Conservation (phyloP, 2,113 vertebrate species). For the Pionites leucogaster region DNA sequence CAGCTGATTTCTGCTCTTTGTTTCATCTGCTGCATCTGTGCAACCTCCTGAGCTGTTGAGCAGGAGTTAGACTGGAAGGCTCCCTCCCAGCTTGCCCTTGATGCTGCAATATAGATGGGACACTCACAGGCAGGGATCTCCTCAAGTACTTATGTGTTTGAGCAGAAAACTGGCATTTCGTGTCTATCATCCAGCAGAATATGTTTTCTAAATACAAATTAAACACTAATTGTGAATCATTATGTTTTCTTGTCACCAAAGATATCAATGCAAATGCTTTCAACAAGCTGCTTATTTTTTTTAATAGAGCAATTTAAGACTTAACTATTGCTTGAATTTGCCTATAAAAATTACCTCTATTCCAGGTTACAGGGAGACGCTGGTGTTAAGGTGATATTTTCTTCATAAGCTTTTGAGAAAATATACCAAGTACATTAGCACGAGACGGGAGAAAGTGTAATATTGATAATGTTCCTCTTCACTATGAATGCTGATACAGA, state of each 20-base stretch:
- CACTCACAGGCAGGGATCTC: neutral
- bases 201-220: constrained; percentile 46
- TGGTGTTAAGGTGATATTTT: neutral
- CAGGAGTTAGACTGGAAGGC: neutral
- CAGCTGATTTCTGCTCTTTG: neutral
- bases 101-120: neutral
- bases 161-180: neutral
- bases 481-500: neutral
- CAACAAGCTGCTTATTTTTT: constrained; percentile 29
- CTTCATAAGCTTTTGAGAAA: neutral
- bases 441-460: neutral
- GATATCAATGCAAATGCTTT: neutral
- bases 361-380: neutral
- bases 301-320: neutral
- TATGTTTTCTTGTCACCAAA: neutral
- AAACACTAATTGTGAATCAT: constrained; percentile 31
- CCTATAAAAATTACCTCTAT: neutral
- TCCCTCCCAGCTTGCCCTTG: neutral
- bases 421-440: neutral
- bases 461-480: neutral
- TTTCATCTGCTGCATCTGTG: neutral
- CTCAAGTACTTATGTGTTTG: neutral
- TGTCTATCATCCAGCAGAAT: neutral
- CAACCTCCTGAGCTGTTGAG: neutral
- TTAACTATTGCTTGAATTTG: constrained; percentile 52